Evolutionary conservation across 1,140 invertebrate genomes (phyloP), one percentile per base, ranked within the genome.

Genomic region (Drosophila lacteicornis): DNA sequence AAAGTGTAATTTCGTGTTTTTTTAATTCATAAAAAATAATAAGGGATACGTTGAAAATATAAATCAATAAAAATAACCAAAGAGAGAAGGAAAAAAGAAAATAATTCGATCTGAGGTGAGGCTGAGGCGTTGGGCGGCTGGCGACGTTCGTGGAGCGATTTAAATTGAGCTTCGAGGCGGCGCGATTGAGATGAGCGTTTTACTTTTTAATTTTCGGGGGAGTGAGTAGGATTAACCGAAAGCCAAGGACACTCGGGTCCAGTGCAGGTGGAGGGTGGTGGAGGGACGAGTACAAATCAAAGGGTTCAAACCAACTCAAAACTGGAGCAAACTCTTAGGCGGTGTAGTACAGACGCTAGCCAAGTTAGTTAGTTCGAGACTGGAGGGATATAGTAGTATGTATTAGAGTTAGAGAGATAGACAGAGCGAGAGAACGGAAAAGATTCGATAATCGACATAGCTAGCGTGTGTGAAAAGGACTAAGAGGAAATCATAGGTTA

Each of bases 321-420:
- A 74, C 57, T 84, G 68, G 67, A 88, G 84, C 84, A 88, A 75
- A 80, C 63, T 80, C 68, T 61, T 53, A 84, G 80, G 84, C 84
- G 80, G 84, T 87, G 84, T 87, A 61, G 47, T 84, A 88, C 80
- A 84, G 77, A 80, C 58, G 66, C 80, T 87, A 87, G 68, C 76
- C 68, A 75, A 80, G 81, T 88, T 55, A 70, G 62, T 70, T 68
- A 38, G 30, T 51, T 67, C 57, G 63, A 78, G 71, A 77, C 43
- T 71, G 42, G 65, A 22, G 49, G 50, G 36, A 56, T 51, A 68
- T 70, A 70, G 61, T 60, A 56, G 46, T 50, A 65, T 66, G 47
- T 66, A 27, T 30, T 27, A 78, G 33, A 62, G 45, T 45, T 58
- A 50, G 57, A 75, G 27, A 61, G 27, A 53, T 25, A 60, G 43